Conservation (phyloP, 2,113 vertebrate species). For the Mormoops blainvillei region DNA sequence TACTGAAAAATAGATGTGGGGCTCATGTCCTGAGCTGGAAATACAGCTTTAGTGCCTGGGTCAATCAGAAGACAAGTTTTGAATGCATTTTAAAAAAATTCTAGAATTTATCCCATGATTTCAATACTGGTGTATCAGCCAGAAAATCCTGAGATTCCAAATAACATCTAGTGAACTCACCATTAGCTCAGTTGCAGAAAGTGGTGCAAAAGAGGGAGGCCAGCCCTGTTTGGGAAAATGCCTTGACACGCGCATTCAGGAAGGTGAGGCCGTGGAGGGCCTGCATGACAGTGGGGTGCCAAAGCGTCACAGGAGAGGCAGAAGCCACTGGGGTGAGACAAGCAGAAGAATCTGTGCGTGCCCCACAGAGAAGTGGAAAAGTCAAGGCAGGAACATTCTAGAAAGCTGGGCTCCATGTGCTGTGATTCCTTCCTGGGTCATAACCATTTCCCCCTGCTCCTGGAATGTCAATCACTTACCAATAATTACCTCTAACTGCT, state of each 20-base stretch:
- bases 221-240: not conserved
- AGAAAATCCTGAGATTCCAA: not conserved
- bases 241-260: not conserved
- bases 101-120: not conserved
- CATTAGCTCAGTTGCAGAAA: not conserved
- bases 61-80: not conserved
- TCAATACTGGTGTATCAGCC: not conserved
- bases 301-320: not conserved
- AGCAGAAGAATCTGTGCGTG: not conserved
- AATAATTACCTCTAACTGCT: not conserved
- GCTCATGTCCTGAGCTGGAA: not conserved
- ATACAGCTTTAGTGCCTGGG: not conserved
- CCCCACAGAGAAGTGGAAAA: not conserved
- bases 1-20: constrained; percentile 7
- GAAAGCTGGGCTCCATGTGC: not conserved
- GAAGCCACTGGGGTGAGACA: not conserved
- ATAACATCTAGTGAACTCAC: not conserved
- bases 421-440: not conserved
- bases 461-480: not conserved
- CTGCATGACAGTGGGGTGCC: not conserved
- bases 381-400: not conserved
- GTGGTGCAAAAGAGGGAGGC: not conserved
- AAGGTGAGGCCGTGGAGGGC: not conserved
- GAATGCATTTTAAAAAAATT: not conserved
- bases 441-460: not conserved